phyloP scores from a whole-genome alignment of 1,140 invertebrate genomes.

The Paralvinella palmiformis region DNA sequence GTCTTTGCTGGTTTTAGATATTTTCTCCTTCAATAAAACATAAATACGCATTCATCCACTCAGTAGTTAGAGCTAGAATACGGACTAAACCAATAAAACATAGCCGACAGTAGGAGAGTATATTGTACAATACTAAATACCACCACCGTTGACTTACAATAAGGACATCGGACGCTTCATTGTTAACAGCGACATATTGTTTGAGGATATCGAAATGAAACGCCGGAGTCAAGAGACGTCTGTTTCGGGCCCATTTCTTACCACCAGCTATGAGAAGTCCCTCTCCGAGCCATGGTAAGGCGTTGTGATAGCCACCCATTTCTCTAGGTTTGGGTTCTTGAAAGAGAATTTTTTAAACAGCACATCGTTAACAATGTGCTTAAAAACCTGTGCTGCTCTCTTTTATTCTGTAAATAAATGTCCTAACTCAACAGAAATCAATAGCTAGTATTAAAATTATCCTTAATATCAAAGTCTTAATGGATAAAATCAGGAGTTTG shows the following conservation, averaged over 20 bases:
- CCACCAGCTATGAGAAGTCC: conserved; percentile 51
- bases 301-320: conserved; percentile 25
- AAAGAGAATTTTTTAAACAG: background rate
- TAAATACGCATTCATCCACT: background rate
- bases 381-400: no score
- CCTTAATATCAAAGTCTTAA: no score
- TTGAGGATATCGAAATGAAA: conserved; percentile 85
- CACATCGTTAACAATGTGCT: no score
- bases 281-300: conserved; percentile 34
- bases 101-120: no score
- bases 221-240: conserved; percentile 81
- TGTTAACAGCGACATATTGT: conserved; percentile 73
- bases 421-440: no score
- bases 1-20: background rate
- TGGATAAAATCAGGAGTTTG: no score
- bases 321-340: conserved; percentile 31
- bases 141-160: conserved; percentile 2
- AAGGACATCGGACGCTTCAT: conserved; percentile 36
- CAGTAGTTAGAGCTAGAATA: no score
- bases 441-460: no score
- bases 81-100: no score
- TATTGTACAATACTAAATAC: background rate
- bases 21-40: background rate
- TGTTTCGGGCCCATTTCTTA: conserved; percentile 66
- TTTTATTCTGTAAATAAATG: no score